A percentile compares a stretch with the other conserved stretches of the same genome.
These are phyloP conservation scores for Mylabris phalerata DNA, from an alignment of 1,140 invertebrate species.

Conservation along the genomic window DNA sequence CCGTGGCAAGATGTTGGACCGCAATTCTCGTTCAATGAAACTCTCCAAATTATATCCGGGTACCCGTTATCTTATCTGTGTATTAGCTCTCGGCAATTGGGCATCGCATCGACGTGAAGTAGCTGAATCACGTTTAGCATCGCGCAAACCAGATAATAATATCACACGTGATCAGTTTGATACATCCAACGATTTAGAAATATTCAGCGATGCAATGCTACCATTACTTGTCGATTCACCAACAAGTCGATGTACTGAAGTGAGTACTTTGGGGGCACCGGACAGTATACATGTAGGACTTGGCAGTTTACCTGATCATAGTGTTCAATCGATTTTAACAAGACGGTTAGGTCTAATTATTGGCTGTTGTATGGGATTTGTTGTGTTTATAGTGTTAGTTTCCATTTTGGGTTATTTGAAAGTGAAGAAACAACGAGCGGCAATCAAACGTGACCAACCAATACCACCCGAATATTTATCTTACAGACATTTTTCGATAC, in stretches of 20 bases:
- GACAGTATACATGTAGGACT: conserved; percentile 53
- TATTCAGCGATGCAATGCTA: conserved; percentile 47
- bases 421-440: conserved; percentile 71
- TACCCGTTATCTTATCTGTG: conserved; percentile 76
- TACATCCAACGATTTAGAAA: conserved; percentile 45
- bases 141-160: conserved; percentile 39
- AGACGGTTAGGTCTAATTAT: conserved; percentile 75
- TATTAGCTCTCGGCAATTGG: conserved; percentile 72
- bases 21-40: conserved; percentile 61
- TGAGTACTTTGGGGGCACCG: conserved; percentile 65
- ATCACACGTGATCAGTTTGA: conserved; percentile 7
- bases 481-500: conserved; percentile 61
- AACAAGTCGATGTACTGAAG: conserved; percentile 68
- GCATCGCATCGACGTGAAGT: conserved; percentile 39
- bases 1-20: conserved; percentile 60
- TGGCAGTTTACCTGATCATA: conserved; percentile 58
- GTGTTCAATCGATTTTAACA: conserved; percentile 62
- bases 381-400: conserved; percentile 75
- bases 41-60: conserved; percentile 66
- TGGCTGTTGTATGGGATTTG: conserved; percentile 75
- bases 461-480: conserved; percentile 64
- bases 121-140: conserved; percentile 47
- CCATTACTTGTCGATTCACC: conserved; percentile 64
- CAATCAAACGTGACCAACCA: conserved; percentile 58
- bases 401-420: conserved; percentile 79